Evolutionary conservation across 2,113 vertebrate species (phyloP).

Genomic region (Trinectes maculatus): DNA sequence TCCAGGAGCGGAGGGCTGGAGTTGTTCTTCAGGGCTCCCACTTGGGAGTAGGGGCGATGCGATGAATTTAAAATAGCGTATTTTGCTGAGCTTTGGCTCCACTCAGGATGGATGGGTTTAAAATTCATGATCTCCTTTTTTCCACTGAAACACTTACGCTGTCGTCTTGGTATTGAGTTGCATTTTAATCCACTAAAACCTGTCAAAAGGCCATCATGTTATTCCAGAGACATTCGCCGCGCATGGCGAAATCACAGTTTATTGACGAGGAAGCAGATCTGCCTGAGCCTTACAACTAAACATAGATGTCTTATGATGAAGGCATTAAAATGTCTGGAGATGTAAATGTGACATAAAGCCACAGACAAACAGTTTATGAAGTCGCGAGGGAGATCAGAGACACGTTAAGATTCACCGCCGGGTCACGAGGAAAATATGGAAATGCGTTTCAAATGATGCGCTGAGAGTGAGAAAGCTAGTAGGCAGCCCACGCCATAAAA

Average conservation of each 20-base stretch:
- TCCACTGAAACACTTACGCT: not conserved
- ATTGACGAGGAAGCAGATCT: not conserved
- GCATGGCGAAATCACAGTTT: not conserved
- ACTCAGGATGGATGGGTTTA: not conserved
- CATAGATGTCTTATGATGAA: not conserved
- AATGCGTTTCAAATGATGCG: too few relatives aligned
- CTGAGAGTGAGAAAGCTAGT: not conserved
- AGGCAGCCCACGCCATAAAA: not conserved
- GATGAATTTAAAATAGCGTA: conserved; percentile 13
- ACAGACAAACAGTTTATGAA: not conserved
- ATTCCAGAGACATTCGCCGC: not conserved
- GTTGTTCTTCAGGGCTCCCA: conserved; percentile 18
- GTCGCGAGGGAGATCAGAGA: not conserved
- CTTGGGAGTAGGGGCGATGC: conserved; percentile 9
- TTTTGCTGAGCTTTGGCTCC: not conserved
- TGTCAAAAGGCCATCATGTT: not conserved
- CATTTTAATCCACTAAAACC: not conserved
- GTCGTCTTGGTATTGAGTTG: not conserved
- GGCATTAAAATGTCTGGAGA: not conserved
- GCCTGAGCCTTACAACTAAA: not conserved
- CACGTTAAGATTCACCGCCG: not conserved
- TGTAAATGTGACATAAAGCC: not conserved
- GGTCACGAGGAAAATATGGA: not conserved
- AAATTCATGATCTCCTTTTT: not conserved
- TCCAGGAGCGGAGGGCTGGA: conserved; percentile 7